A percentile compares a stretch with the other conserved stretches of the same genome.
Evolutionary conservation across 1,140 invertebrate species (phyloP).

Genomic region (Drosophila tristis): DNA sequence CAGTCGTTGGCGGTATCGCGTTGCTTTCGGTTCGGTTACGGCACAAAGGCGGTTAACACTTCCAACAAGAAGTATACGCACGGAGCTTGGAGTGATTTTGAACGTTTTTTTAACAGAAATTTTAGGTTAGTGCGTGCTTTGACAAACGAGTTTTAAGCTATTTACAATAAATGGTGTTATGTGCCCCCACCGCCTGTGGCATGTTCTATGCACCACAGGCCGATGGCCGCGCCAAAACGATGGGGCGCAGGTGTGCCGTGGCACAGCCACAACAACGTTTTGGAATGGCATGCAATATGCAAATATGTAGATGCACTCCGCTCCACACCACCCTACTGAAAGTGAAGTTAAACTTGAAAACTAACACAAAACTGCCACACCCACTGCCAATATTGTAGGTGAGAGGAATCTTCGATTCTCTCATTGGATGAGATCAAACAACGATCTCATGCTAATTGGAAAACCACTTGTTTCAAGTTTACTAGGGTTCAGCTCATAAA

Average conservation of each 20-base stretch:
- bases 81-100: constrained; percentile 32
- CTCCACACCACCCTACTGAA: constrained; percentile 32
- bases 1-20: constrained; percentile 52
- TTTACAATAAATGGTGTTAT: constrained; percentile 37
- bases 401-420: constrained; percentile 22
- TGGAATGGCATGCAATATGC: constrained; percentile 27
- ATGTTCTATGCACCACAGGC: constrained; percentile 18
- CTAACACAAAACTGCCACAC: constrained; percentile 12
- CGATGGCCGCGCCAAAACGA: not conserved
- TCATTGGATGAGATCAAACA: constrained; percentile 6
- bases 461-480: constrained; percentile 56
- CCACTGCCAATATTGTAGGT: constrained; percentile 22
- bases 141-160: constrained; percentile 64
- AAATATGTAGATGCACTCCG: constrained; percentile 8
- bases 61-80: constrained; percentile 1
- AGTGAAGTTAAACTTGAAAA: constrained; percentile 56
- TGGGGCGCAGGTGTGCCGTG: constrained; percentile 32
- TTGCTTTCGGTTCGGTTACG: constrained; percentile 36
- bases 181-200: constrained; percentile 10
- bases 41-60: constrained; percentile 8
- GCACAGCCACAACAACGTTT: not conserved
- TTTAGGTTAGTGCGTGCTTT: constrained; percentile 69
- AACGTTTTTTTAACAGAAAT: constrained; percentile 47
- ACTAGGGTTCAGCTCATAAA: constrained; percentile 37
- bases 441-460: constrained; percentile 40